Evolutionary conservation across 2,113 vertebrate species (phyloP).

Genomic region (Alouatta palliata): DNA sequence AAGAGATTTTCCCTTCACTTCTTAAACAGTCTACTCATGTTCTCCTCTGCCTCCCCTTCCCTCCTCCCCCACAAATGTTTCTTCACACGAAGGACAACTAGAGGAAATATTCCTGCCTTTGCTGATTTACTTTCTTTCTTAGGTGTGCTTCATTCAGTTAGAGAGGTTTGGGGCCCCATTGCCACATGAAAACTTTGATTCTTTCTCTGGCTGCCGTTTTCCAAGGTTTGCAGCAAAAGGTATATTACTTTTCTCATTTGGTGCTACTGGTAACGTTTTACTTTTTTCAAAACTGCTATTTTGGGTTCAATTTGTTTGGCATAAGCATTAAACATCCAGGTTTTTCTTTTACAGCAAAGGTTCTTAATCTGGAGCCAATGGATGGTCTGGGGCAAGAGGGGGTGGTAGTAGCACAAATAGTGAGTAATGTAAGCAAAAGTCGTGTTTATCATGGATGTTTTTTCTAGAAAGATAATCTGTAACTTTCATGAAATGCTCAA

Average conservation of each 20-base stretch:
- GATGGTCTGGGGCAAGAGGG: background rate
- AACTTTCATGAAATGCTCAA: conserved; percentile 15
- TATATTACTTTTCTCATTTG: background rate
- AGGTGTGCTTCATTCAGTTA: background rate
- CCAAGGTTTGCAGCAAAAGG: background rate
- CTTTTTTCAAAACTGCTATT: background rate
- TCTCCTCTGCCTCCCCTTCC: background rate
- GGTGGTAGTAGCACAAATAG: background rate
- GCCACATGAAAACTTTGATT: background rate
- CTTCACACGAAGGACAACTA: background rate
- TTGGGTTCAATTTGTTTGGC: background rate
- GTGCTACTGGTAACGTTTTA: background rate
- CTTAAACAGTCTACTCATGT: background rate
- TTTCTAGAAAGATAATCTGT: conserved; percentile 1
- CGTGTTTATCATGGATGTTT: background rate
- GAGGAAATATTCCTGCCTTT: background rate
- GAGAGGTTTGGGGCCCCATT: background rate
- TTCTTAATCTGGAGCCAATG: background rate
- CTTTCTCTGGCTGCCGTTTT: background rate
- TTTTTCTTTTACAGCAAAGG: background rate
- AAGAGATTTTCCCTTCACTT: background rate
- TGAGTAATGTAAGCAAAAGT: background rate
- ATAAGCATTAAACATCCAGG: background rate
- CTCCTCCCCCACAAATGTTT: background rate
- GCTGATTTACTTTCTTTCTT: background rate